Percentiles rank a stretch among this genome's conserved stretches.
phyloP scores from a whole-genome alignment of 2,888 invertebrate species.

The Caenorhabditis zanzibari region DNA sequence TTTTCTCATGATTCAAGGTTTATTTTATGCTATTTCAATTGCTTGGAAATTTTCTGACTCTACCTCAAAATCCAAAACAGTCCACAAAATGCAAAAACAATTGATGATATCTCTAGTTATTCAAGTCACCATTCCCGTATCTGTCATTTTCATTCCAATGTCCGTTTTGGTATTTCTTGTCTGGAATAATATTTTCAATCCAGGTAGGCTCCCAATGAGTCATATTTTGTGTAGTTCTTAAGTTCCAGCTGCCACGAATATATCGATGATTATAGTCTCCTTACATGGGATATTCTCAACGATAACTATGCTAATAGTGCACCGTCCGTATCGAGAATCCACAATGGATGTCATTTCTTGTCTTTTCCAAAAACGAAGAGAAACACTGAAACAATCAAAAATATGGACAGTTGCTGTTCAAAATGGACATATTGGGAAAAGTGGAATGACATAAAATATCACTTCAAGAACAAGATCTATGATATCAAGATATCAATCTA shows the following conservation, averaged over 20 bases:
- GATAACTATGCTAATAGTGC: slow-evolving; percentile 41
- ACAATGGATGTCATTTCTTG: not conserved
- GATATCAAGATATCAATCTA: not conserved
- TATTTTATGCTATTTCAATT: slow-evolving; percentile 17
- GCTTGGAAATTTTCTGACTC: slow-evolving; percentile 1
- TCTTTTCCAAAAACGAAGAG: not conserved
- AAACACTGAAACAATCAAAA: not conserved
- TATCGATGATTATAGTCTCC: not conserved
- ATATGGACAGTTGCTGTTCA: slow-evolving; percentile 18
- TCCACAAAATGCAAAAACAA: slow-evolving; percentile 23
- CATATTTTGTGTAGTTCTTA: not conserved
- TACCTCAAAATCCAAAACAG: slow-evolving; percentile 11
- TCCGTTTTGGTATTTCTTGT: not conserved
- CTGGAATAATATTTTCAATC: slow-evolving; percentile 7
- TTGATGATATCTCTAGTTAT: slow-evolving; percentile 21
- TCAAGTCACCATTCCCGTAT: slow-evolving; percentile 27
- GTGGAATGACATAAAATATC: not conserved
- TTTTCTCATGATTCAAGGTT: slow-evolving; percentile 7
- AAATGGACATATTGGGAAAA: not conserved
- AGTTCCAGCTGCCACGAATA: slow-evolving; percentile 27
- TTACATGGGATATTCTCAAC: slow-evolving; percentile 27
- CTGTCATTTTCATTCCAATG: slow-evolving; percentile 8
- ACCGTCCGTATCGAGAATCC: slow-evolving; percentile 41
- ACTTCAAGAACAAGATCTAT: slow-evolving; percentile 5
- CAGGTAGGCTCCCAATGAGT: slow-evolving; percentile 8